Base-by-base conservation (phyloP, 2,797 vertebrate species). In the Gambusia yucatana region DNA sequence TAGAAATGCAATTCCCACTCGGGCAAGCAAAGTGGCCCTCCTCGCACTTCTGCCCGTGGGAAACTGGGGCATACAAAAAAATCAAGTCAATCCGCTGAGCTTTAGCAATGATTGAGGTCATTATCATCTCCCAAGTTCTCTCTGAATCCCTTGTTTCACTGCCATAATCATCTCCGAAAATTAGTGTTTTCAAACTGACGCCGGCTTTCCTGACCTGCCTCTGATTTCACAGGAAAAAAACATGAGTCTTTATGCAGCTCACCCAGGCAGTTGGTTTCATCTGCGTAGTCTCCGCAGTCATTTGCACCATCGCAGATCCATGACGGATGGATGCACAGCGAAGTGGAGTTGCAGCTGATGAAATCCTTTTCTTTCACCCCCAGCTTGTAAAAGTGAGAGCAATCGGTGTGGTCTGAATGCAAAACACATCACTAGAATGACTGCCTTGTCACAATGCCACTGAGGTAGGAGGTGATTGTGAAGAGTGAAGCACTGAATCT, bases 251-350 rank as follows among this genome's bases (percentile, higher is more conserved):
- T 78, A 44, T 78, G 75, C 20, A 16, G 80, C 87, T 95, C 93
- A 97, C 96, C 94, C 88, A 95, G 97, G 84, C 98, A 99, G 93
- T 97, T 97, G 73, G 96, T 93, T 94, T 99, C 98, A 85, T 99
- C 98, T 9, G 97, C 96, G 46, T 98, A 99, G 95, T 99, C 98
- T 69, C 98, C 98, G 6, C 98, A 99, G 94, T 99, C 98, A 44
- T 99, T 99, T 81, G 98, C 96, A 1, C 98, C 98, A 79, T 99
- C 98, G 11, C 98, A 99, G 89, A 98, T 95, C 98, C 98, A 99
- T 44, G 96, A 96, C 6, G 97, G 97, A 91, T 99, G 96, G 92
- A 99, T 94, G 91, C 98, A 99, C 77, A 99, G 96, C 0, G 98
- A 98, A 61, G 98, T 99, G 4, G 97, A 97, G 94, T 99, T 99